phyloP scores from a whole-genome alignment of 1,140 invertebrate genomes.

The Neodiprion virginianus region DNA sequence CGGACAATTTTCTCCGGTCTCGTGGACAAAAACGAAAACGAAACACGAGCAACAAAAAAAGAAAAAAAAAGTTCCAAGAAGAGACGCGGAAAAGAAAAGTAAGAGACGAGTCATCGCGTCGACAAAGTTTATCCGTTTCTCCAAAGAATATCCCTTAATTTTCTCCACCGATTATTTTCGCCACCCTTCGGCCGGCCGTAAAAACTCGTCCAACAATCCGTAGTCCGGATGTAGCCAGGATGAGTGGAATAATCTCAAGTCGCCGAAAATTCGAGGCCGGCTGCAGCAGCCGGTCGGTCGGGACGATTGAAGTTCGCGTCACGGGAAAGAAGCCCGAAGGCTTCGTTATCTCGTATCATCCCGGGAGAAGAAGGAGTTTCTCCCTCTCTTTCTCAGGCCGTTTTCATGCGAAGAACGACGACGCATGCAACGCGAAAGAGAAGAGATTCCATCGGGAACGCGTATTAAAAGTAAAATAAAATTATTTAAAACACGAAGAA shows the following conservation, averaged over 20 bases:
- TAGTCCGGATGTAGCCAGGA: not conserved
- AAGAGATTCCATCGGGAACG: conserved; percentile 13
- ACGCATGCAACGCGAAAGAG: not conserved
- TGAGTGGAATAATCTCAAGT: not conserved
- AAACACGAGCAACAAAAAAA: not conserved
- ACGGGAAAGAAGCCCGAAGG: not conserved
- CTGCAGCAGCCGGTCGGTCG: not conserved
- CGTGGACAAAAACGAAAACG: not conserved
- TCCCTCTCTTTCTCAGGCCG: conserved; percentile 19
- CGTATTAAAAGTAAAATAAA: conserved; percentile 54
- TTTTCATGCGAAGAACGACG: too few species aligned
- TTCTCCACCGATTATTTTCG: too few species aligned
- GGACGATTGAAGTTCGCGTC: not conserved
- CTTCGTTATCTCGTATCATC: not conserved
- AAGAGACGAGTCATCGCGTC: conserved; percentile 24
- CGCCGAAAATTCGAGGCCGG: not conserved
- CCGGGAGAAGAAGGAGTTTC: conserved; percentile 11
- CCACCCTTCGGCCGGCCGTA: too few species aligned
- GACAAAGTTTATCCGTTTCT: conserved; percentile 18
- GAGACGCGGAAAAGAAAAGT: conserved; percentile 19
- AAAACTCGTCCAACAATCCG: too few species aligned
- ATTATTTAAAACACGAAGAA: conserved; percentile 49
- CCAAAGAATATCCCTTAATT: too few species aligned
- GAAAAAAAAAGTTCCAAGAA: too few species aligned
- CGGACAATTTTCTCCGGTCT: not conserved